These are phyloP conservation scores for Aphaenogaster ashmeadi DNA, from an alignment of 1,140 invertebrate genomes.

Conservation along the genomic window DNA sequence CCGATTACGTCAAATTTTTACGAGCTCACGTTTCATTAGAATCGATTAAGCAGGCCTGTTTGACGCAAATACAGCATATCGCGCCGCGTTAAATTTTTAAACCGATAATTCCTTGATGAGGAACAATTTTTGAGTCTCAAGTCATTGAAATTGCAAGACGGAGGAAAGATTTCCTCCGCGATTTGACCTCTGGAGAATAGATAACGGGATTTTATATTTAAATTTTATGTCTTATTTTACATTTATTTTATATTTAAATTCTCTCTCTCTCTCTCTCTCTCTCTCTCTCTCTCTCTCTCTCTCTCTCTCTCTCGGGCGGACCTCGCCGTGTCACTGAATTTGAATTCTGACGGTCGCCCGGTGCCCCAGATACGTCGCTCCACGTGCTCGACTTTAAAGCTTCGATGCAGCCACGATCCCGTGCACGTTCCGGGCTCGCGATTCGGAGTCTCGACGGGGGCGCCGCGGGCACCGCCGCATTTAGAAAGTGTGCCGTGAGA, in stretches of 20 bases:
- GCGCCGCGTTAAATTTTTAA: not conserved
- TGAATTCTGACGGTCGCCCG: not conserved
- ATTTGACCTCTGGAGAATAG: not conserved
- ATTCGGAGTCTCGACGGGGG: not conserved
- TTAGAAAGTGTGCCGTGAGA: conserved; percentile 39
- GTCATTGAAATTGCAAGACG: not conserved
- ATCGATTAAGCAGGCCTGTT: not conserved
- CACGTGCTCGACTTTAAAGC: not conserved
- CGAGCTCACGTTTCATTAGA: not conserved
- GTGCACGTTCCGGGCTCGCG: not conserved
- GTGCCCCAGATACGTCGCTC: not conserved
- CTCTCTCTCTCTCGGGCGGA: not conserved
- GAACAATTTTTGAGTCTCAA: not conserved
- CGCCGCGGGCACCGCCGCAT: not conserved
- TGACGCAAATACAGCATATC: not conserved
- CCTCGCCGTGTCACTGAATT: not conserved
- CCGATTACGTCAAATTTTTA: conserved; percentile 1
- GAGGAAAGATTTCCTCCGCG: too few relatives aligned
- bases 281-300: not conserved
- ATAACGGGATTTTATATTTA: not conserved
- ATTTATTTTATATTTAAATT: not conserved
- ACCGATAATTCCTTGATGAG: not conserved
- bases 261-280: not conserved
- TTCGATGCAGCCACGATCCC: not conserved
- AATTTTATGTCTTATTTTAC: too few relatives aligned